Evolutionary conservation across 1,140 invertebrate genomes (phyloP).

Genomic region (Zaprionus camerounensis): DNA sequence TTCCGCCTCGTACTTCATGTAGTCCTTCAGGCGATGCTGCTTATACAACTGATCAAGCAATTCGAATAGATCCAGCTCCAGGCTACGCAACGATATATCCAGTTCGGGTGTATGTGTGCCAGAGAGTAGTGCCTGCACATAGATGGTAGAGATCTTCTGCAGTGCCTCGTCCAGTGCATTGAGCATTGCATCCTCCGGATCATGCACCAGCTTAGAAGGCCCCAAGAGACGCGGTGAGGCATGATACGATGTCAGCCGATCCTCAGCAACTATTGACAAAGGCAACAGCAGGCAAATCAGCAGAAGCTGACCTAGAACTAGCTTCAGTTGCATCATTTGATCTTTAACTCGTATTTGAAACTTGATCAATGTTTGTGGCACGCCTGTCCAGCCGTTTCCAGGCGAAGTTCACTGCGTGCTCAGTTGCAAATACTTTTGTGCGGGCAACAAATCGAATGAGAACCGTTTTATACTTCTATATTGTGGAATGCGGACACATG

Average conservation of each 20-base stretch:
- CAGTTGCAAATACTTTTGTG: slow-evolving; percentile 51
- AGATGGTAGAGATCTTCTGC: slow-evolving; percentile 66
- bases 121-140: slow-evolving; percentile 73
- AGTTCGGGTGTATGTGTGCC: slow-evolving; percentile 71
- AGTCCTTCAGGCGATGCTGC: slow-evolving; percentile 71
- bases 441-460: background rate
- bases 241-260: slow-evolving; percentile 30
- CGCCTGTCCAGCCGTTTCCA: slow-evolving; percentile 51
- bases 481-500: background rate
- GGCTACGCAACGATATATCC: slow-evolving; percentile 54
- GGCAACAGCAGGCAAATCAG: slow-evolving; percentile 6
- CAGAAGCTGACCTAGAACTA: slow-evolving; percentile 13
- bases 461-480: slow-evolving; percentile 49
- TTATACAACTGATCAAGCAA: slow-evolving; percentile 69
- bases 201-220: slow-evolving; percentile 49
- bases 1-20: slow-evolving; percentile 78
- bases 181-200: slow-evolving; percentile 51
- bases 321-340: slow-evolving; percentile 15
- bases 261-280: slow-evolving; percentile 13
- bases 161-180: slow-evolving; percentile 63
- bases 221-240: slow-evolving; percentile 58
- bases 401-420: slow-evolving; percentile 69
- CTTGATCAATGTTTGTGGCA: slow-evolving; percentile 32
- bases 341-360: background rate
- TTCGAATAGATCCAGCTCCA: slow-evolving; percentile 74